phyloP scores from a whole-genome alignment of 2,113 vertebrate species.

The Chaetura pelagica region DNA sequence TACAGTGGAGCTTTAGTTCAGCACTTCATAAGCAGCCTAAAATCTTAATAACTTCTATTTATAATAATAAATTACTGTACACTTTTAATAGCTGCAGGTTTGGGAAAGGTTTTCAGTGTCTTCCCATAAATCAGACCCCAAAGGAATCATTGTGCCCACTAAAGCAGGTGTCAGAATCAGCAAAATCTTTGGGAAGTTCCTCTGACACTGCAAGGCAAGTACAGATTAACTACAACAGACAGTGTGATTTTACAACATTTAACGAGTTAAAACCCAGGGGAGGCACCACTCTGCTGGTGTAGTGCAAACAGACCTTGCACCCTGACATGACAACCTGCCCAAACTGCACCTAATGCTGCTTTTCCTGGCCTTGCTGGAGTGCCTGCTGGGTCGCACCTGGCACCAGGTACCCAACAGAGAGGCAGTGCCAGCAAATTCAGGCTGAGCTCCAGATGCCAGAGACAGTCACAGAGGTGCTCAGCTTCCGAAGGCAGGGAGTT shows the following conservation, averaged over 20 bases:
- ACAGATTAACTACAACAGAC: not conserved
- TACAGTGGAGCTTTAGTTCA: not conserved
- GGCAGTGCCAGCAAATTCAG: not conserved
- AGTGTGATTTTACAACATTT: not conserved
- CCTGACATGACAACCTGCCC: not conserved
- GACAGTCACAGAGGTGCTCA: fast-evolving
- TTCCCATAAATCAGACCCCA: not conserved
- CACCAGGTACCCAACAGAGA: fast-evolving
- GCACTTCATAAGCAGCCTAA: not conserved
- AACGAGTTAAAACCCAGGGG: not conserved
- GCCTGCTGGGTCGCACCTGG: fast-evolving
- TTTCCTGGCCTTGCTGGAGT: no score
- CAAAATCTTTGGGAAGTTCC: not conserved
- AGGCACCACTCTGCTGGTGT: not conserved
- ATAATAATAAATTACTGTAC: not conserved
- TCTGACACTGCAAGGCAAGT: not conserved
- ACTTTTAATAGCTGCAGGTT: not conserved
- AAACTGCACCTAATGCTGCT: not conserved
- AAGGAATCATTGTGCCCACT: not conserved
- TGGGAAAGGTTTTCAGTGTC: conserved; percentile 10
- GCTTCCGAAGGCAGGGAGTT: fast-evolving
- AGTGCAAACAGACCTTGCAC: not conserved
- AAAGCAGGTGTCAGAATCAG: not conserved
- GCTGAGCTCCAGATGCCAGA: not conserved
- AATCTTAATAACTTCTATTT: not conserved